A percentile compares a stretch with the other conserved stretches of the same genome.
Evolutionary conservation across 2,113 vertebrate genomes (phyloP).

Genomic region (Salvelinus fontinalis): DNA sequence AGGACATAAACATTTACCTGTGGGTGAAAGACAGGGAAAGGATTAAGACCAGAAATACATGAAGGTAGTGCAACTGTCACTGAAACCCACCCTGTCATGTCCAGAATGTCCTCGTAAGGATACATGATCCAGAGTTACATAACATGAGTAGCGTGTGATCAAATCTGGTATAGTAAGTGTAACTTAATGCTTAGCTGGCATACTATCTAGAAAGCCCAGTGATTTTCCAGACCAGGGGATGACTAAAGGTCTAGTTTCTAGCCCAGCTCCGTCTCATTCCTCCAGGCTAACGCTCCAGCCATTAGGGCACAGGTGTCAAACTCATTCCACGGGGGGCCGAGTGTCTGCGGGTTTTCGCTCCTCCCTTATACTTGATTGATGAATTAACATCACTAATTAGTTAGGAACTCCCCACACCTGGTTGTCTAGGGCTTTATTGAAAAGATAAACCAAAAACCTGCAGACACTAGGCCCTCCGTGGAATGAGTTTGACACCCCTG

Average conservation of each 20-base stretch:
- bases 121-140: constrained; percentile 24
- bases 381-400: too few relatives aligned
- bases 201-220: not conserved
- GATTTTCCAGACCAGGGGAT: not conserved
- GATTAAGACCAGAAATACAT: not conserved
- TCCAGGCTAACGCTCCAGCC: constrained; percentile 26
- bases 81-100: too few relatives aligned
- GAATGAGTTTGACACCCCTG: too few relatives aligned
- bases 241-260: constrained; percentile 14
- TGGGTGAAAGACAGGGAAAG: not conserved
- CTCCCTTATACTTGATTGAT: too few relatives aligned
- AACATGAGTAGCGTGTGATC: constrained; percentile 3
- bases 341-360: too few relatives aligned
- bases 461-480: too few relatives aligned
- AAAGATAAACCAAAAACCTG: too few relatives aligned
- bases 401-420: too few relatives aligned
- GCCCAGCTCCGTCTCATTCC: constrained; percentile 34
- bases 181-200: not conserved
- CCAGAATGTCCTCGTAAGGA: constrained; percentile 6
- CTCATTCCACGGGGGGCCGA: too few relatives aligned
- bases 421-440: too few relatives aligned
- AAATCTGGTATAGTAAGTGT: constrained; percentile 23
- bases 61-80: too few relatives aligned
- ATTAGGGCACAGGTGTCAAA: too few relatives aligned
- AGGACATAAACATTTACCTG: constrained; percentile 96